Base-by-base conservation (phyloP, 2,797 vertebrate genomes). In the Myripristis jacobus region DNA sequence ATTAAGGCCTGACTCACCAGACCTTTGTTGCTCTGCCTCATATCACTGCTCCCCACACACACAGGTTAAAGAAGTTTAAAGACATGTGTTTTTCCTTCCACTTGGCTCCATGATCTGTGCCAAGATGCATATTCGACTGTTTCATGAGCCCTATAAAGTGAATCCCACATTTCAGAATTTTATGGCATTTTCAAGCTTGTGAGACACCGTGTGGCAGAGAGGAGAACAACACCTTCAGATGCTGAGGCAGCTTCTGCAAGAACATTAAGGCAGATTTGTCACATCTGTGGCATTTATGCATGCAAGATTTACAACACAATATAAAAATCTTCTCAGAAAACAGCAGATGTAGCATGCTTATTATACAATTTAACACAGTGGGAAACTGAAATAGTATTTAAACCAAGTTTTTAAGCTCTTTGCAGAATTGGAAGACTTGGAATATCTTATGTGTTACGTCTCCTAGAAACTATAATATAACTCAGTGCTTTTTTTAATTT, bases 201-300 rank as follows among this genome's bases (percentile, higher is more conserved):
- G 87, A 78, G 88, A 88, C 89, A 86, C 73, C 86, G 1, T 81
- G 88, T 90, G 87, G 89, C 69, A 51, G 31, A 76, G 44, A 70
- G 29, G 38, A 44, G 80, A 87, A 89, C 66, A 38, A 76, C 83
- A 80, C 25, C 59, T 46, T 62, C 13, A 58, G 25, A 10, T 47
- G 6, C 60, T 0, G 27, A 54, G 3, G 15, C 22, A 31, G 18
- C 19, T 59, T 22, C 9, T 12, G 10, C 34, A 36, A 11, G 38
- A 41, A 15, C 38, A 15, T 13, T 41, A 56, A 51, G 43, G 41
- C 25, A 5, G 10, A 46, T 53, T 56, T 43, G 19, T 21, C 19
- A 19, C 29, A 4, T 31, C 38, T 15, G 12, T 9, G 11, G 11
- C 18, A 6, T 3, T 46, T 9, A 27, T 18, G 7, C 19, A 22